These are phyloP conservation scores for Epiblema foenella DNA, from an alignment of 2,888 invertebrate genomes.

Conservation along the genomic window DNA sequence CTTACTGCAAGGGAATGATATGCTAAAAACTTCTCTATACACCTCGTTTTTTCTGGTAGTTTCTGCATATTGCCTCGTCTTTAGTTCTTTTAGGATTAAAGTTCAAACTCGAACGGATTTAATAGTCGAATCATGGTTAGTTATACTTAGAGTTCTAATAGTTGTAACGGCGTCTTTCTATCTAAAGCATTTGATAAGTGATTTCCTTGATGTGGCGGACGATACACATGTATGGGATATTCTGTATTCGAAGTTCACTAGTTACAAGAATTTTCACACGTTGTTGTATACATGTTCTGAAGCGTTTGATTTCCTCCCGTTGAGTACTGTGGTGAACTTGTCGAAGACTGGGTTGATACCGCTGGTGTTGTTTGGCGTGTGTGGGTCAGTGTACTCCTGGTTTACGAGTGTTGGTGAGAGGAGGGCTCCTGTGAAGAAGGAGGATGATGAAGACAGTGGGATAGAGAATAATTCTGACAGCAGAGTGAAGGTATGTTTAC, in stretches of 20 bases:
- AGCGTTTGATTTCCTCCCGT: slow-evolving; percentile 90
- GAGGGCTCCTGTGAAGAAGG: slow-evolving; percentile 12
- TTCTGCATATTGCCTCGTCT: slow-evolving; percentile 67
- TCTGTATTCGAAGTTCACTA: slow-evolving; percentile 87
- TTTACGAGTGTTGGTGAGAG: slow-evolving; percentile 54
- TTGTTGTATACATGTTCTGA: slow-evolving; percentile 90
- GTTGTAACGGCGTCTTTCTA: slow-evolving; percentile 62
- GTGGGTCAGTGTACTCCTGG: slow-evolving; percentile 72
- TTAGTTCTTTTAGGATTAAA: slow-evolving; percentile 67
- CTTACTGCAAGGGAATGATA: slow-evolving; percentile 75
- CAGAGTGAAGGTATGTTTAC: slow-evolving; percentile 52
- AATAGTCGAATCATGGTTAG: slow-evolving; percentile 62
- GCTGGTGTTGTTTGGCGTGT: slow-evolving; percentile 73
- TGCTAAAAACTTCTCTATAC: slow-evolving; percentile 80
- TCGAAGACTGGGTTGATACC: slow-evolving; percentile 85
- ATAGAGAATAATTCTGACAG: slow-evolving; percentile 81
- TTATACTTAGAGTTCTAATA: slow-evolving; percentile 60
- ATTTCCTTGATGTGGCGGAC: slow-evolving; percentile 70
- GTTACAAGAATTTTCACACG: slow-evolving; percentile 90
- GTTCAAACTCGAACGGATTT: slow-evolving; percentile 64
- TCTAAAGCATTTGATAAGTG: slow-evolving; percentile 71
- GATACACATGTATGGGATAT: slow-evolving; percentile 90
- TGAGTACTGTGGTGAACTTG: slow-evolving; percentile 80
- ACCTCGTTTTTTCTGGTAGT: slow-evolving; percentile 75
- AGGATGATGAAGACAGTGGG: slow-evolving; percentile 82